phyloP scores from a whole-genome alignment of 2,113 vertebrate species.

The Chionomys nivalis region DNA sequence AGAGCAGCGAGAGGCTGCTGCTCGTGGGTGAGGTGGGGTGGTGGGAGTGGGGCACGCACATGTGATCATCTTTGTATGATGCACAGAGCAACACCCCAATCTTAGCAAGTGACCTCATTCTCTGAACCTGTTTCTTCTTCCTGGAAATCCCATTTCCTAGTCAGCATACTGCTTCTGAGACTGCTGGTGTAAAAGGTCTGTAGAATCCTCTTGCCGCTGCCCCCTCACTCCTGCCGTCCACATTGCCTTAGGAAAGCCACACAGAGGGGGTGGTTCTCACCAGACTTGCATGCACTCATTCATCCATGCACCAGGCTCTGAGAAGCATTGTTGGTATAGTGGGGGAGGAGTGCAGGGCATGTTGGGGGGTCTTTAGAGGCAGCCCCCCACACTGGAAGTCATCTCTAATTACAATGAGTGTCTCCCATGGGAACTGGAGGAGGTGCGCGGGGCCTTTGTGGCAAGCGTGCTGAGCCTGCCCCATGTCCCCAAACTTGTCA shows the following conservation, averaged over 20 bases:
- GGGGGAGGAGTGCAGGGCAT: neutral
- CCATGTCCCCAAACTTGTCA: conserved; percentile 72
- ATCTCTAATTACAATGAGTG: conserved; percentile 73
- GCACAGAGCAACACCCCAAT: neutral
- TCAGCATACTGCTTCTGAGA: neutral
- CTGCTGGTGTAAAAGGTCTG: neutral
- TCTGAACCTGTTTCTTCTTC: conserved; percentile 2
- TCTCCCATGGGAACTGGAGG: neutral
- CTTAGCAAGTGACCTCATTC: neutral
- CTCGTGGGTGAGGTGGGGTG: neutral
- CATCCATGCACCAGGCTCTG: neutral
- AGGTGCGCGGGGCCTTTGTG: conserved; percentile 20
- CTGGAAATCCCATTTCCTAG: conserved; percentile 12
- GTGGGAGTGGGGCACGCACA: neutral
- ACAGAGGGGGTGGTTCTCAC: rapidly evolving
- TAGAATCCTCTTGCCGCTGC: neutral
- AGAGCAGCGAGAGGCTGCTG: neutral
- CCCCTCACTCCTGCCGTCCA: too few relatives aligned
- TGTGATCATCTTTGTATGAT: neutral
- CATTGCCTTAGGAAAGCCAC: neutral
- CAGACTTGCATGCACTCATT: neutral
- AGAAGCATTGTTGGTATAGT: neutral
- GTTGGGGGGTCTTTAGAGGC: conserved; percentile 52
- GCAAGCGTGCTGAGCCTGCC: conserved; percentile 32
- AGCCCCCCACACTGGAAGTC: conserved; percentile 63